Conservation (phyloP, 2,113 vertebrate species). For the Tonatia bakeri region DNA sequence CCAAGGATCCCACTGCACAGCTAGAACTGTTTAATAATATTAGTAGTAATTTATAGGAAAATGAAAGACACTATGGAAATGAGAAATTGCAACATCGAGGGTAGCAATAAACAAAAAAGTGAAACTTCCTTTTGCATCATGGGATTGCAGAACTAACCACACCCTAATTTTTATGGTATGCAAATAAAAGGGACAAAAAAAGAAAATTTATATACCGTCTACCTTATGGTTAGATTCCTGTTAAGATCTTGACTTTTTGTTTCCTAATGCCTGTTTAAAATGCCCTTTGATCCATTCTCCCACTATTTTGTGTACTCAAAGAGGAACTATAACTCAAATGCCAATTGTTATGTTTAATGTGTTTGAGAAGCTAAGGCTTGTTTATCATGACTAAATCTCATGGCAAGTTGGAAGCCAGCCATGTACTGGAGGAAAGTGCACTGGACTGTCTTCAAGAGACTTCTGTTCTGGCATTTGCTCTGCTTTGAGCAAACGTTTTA, state of each 20-base stretch:
- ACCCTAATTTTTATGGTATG: neutral
- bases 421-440: neutral
- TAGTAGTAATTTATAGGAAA: neutral
- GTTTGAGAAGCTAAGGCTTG: neutral
- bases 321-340: neutral
- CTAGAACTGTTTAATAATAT: constrained; percentile 1
- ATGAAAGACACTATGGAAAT: neutral
- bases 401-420: neutral
- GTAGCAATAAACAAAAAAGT: neutral
- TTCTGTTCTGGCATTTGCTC: neutral
- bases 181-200: neutral
- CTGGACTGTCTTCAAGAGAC: neutral
- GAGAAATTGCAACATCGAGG: neutral
- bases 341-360: neutral
- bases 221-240: neutral
- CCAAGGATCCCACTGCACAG: neutral
- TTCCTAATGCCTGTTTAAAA: neutral
- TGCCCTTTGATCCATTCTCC: neutral
- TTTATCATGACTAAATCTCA: neutral
- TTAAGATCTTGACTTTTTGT: neutral
- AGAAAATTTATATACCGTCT: neutral
- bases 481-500: neutral
- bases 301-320: neutral
- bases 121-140: neutral
- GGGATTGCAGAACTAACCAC: neutral